Evolutionary conservation across 1,140 invertebrate species (phyloP).

Genomic region (Metaphire vulgaris): DNA sequence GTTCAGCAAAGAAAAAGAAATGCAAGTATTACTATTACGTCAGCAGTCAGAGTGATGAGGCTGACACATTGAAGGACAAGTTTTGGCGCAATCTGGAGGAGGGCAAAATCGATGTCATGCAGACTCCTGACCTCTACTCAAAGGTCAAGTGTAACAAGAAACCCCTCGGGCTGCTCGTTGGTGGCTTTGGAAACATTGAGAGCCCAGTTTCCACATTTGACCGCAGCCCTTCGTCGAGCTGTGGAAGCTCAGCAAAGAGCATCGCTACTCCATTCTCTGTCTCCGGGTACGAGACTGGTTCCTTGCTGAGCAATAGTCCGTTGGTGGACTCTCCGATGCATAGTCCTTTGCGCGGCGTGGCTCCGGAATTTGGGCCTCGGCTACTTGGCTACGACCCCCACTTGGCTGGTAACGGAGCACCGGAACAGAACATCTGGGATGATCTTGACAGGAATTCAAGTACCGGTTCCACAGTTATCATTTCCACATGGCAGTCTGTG

Average conservation of each 20-base stretch:
- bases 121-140: conserved; percentile 20
- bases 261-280: background rate
- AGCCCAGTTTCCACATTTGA: background rate
- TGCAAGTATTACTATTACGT: conserved; percentile 4
- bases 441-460: background rate
- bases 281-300: background rate
- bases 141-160: conserved; percentile 16
- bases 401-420: background rate
- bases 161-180: background rate
- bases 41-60: conserved; percentile 7
- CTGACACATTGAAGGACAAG: conserved; percentile 25
- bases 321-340: background rate
- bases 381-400: background rate
- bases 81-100: conserved; percentile 26
- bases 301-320: background rate
- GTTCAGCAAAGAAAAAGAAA: conserved; percentile 5
- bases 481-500: background rate
- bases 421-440: background rate
- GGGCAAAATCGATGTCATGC: conserved; percentile 25
- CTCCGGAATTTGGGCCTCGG: background rate
- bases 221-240: background rate
- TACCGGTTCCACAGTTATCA: background rate
- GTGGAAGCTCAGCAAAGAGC: background rate
- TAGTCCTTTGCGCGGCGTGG: background rate
- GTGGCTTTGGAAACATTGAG: background rate